Conservation (phyloP, 2,888 invertebrate species). For the Drosophila sordidula region DNA sequence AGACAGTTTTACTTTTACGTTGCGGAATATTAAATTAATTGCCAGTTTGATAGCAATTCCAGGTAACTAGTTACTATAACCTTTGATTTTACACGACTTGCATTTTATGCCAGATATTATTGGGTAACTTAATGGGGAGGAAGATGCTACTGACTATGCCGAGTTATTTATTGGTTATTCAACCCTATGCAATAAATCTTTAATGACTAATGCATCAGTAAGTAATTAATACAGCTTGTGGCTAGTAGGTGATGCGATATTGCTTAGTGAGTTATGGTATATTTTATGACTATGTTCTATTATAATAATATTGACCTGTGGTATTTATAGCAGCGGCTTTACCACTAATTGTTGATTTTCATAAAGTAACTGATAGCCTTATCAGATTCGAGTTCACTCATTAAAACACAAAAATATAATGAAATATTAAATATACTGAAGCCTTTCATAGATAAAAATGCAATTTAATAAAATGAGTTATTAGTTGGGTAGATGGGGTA, state of each 20-base stretch:
- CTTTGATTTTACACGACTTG: constrained; percentile 28
- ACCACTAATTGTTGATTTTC: constrained; percentile 3
- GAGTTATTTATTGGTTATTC: neutral
- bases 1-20: too few relatives aligned
- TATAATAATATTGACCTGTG: constrained; percentile 10
- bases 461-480: constrained; percentile 29
- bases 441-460: constrained; percentile 24
- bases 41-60: constrained; percentile 10
- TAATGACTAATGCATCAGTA: constrained; percentile 6
- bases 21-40: constrained; percentile 18
- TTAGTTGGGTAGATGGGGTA: neutral
- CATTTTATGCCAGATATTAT: constrained; percentile 3
- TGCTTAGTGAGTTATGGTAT: constrained; percentile 9
- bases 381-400: constrained; percentile 7
- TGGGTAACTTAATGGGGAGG: neutral
- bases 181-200: neutral
- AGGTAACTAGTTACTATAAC: constrained; percentile 10
- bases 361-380: constrained; percentile 6
- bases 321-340: neutral
- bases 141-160: constrained; percentile 2
- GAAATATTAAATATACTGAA: constrained; percentile 34
- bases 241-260: constrained; percentile 17
- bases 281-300: constrained; percentile 21
- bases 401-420: constrained; percentile 27
- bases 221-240: constrained; percentile 28